Percentiles rank a stretch among this genome's conserved stretches.
Conservation (phyloP, 2,113 vertebrate species). For the Pelusios castaneus region DNA sequence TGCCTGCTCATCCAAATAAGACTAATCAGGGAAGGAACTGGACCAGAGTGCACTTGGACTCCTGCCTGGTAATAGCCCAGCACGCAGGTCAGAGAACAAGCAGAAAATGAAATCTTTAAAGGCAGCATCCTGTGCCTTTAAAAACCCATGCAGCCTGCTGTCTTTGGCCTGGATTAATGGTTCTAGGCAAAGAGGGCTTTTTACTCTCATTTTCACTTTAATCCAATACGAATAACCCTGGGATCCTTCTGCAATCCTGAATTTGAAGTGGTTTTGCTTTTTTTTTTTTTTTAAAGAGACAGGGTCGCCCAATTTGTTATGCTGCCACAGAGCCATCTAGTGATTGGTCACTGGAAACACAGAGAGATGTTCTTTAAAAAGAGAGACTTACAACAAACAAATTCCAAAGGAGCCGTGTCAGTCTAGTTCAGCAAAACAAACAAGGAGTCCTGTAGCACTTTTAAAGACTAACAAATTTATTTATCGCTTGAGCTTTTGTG, state of each 20-base stretch:
- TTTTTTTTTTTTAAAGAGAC: not conserved
- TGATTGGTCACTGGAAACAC: not conserved
- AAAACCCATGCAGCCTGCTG: not conserved
- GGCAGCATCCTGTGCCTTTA: not conserved
- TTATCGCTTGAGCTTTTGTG: no score
- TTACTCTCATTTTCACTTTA: not conserved
- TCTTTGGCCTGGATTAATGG: not conserved
- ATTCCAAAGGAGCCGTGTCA: no score
- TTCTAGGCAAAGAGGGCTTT: not conserved
- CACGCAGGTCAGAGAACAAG: not conserved
- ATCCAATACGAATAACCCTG: not conserved
- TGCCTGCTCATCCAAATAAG: not conserved
- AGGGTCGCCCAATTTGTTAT: not conserved
- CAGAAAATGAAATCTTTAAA: not conserved
- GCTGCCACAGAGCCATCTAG: constrained; percentile 31
- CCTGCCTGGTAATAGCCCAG: not conserved
- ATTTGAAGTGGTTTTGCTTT: not conserved
- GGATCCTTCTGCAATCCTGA: not conserved
- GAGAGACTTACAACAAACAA: not conserved
- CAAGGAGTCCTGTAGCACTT: no score
- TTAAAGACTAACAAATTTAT: no score
- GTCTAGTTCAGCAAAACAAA: no score
- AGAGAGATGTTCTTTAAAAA: not conserved
- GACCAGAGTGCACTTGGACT: not conserved
- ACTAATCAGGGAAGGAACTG: not conserved